phyloP scores from a whole-genome alignment of 1,140 invertebrate species.

The Drosophila novamexicana region DNA sequence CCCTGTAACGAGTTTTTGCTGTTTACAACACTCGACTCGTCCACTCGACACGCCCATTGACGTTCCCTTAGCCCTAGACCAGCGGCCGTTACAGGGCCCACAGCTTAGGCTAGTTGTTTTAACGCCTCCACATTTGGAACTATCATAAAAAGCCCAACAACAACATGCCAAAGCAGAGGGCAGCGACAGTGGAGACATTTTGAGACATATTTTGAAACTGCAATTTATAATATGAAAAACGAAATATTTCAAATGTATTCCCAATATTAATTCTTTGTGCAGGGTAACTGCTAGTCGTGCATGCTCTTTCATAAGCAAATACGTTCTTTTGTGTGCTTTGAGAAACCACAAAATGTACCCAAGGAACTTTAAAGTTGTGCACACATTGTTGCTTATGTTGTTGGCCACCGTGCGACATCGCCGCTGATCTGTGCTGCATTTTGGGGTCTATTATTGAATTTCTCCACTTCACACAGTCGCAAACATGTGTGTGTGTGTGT shows the following conservation, averaged over 20 bases:
- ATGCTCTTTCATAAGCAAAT: too few species aligned
- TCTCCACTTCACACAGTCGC: constrained; percentile 46
- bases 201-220: too few species aligned
- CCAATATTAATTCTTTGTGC: neutral
- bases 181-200: neutral
- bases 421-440: constrained; percentile 23
- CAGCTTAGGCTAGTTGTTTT: constrained; percentile 24
- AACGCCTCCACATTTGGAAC: constrained; percentile 67
- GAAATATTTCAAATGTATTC: too few species aligned
- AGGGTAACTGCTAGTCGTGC: neutral
- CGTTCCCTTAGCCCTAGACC: neutral
- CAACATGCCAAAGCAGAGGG: constrained; percentile 11
- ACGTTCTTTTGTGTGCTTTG: neutral
- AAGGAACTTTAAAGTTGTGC: constrained; percentile 7
- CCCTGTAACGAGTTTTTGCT: constrained; percentile 61
- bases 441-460: constrained; percentile 63
- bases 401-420: constrained; percentile 34
- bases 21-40: constrained; percentile 32
- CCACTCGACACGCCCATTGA: constrained; percentile 3
- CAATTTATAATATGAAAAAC: neutral
- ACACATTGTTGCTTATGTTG: neutral
- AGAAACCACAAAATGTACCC: constrained; percentile 6
- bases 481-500: constrained; percentile 18
- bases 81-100: constrained; percentile 13
- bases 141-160: constrained; percentile 22